Conservation (phyloP, 1,140 invertebrate genomes). For the Chlorops oryzae region DNA sequence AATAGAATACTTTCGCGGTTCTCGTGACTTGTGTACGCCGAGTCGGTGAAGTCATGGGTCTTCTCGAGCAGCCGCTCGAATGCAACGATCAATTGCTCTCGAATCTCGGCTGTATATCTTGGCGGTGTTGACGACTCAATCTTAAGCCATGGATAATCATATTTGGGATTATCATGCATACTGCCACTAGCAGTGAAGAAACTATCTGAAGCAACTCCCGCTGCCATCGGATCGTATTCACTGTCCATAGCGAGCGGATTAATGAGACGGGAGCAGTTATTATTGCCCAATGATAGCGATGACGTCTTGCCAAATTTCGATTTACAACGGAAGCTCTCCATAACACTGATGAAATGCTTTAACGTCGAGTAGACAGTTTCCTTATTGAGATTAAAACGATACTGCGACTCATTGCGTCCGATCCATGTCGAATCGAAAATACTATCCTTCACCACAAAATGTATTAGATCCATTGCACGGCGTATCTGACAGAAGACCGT, state of each 20-base stretch:
- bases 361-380: slow-evolving; percentile 73
- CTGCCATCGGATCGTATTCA: no score
- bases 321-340: slow-evolving; percentile 58
- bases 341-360: slow-evolving; percentile 74
- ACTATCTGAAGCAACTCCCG: no score
- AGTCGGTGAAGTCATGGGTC: slow-evolving; percentile 98
- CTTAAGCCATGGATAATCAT: no score
- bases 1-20: slow-evolving; percentile 91
- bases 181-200: no score
- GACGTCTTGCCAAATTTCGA: slow-evolving; percentile 7
- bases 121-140: no score
- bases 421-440: slow-evolving; percentile 56
- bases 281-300: no score
- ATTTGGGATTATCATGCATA: no score
- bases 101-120: slow-evolving; percentile 22
- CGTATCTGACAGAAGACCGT: slow-evolving; percentile 97
- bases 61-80: slow-evolving; percentile 89
- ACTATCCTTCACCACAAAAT: slow-evolving; percentile 94
- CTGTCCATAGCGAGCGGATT: no score
- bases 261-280: no score
- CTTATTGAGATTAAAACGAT: slow-evolving; percentile 20
- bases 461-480: slow-evolving; percentile 93
- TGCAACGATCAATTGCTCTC: slow-evolving; percentile 69
- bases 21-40: slow-evolving; percentile 95
- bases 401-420: slow-evolving; percentile 39